Evolutionary conservation across 2,888 invertebrate genomes (phyloP).

Genomic region (Neoascia interrupta): DNA sequence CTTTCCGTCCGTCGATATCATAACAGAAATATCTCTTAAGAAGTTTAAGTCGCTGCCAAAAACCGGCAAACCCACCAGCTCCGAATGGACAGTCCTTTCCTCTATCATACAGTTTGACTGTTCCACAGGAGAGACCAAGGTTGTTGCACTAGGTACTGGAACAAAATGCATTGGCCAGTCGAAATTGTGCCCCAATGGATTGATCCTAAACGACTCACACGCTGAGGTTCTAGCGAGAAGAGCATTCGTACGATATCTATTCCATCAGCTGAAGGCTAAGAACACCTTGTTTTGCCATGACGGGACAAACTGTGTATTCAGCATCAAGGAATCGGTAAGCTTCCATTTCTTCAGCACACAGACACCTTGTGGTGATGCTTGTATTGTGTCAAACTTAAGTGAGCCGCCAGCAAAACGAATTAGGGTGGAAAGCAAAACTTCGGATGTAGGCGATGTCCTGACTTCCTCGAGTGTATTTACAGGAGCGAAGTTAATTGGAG

Average conservation of each 20-base stretch:
- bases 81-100: slow-evolving; percentile 92
- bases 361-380: slow-evolving; percentile 96
- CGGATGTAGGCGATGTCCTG: slow-evolving; percentile 30
- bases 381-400: slow-evolving; percentile 83
- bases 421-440: slow-evolving; percentile 52
- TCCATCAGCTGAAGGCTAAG: slow-evolving; percentile 82
- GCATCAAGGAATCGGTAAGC: slow-evolving; percentile 82
- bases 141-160: slow-evolving; percentile 93
- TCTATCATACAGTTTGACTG: slow-evolving; percentile 83
- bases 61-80: slow-evolving; percentile 87
- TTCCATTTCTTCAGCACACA: slow-evolving; percentile 94
- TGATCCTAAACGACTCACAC: slow-evolving; percentile 92
- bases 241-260: slow-evolving; percentile 88
- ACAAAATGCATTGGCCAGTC: slow-evolving; percentile 92
- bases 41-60: slow-evolving; percentile 85
- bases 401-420: slow-evolving; percentile 69
- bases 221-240: slow-evolving; percentile 93
- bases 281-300: slow-evolving; percentile 77
- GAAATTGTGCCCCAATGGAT: slow-evolving; percentile 84
- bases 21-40: slow-evolving; percentile 83
- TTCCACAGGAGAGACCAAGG: slow-evolving; percentile 78
- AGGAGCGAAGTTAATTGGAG: slow-evolving; percentile 90
- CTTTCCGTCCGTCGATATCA: slow-evolving; percentile 74
- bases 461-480: slow-evolving; percentile 80
- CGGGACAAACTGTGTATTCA: slow-evolving; percentile 77